These are phyloP conservation scores for Drymodes brunneopygia DNA, from an alignment of 2,113 vertebrate genomes.

Conservation along the genomic window DNA sequence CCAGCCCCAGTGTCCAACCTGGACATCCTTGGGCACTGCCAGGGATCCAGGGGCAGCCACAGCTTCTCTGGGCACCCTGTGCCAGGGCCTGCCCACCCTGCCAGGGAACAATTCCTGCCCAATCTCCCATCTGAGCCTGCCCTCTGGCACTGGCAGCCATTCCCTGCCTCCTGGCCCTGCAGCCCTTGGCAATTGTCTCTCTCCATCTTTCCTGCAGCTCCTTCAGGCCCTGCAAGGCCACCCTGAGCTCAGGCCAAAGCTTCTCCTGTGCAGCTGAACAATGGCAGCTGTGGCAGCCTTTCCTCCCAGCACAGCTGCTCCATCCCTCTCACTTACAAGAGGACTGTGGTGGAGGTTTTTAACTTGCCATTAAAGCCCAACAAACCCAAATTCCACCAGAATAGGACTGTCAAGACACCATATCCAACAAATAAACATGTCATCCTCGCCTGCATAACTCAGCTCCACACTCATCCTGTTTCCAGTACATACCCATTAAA, in stretches of 20 bases:
- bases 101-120: neutral
- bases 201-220: neutral
- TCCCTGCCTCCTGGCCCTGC: rapidly evolving
- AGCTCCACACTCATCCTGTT: neutral
- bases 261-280: neutral
- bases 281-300: neutral
- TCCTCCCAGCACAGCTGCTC: neutral
- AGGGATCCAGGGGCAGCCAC: neutral
- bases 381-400: neutral
- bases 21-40: neutral
- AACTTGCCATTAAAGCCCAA: neutral
- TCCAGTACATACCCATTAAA: neutral
- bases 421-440: neutral
- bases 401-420: neutral
- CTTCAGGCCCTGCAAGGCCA: neutral
- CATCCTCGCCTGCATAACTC: neutral
- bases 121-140: neutral
- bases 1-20: neutral
- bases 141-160: neutral
- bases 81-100: neutral
- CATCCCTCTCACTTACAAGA: neutral
- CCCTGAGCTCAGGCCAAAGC: neutral
- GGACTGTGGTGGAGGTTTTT: neutral
- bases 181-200: neutral
- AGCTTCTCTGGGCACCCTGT: neutral